Percentiles rank a stretch among this genome's conserved stretches.
Conservation (phyloP, 2,113 vertebrate genomes). For the Crotalus tigris region DNA sequence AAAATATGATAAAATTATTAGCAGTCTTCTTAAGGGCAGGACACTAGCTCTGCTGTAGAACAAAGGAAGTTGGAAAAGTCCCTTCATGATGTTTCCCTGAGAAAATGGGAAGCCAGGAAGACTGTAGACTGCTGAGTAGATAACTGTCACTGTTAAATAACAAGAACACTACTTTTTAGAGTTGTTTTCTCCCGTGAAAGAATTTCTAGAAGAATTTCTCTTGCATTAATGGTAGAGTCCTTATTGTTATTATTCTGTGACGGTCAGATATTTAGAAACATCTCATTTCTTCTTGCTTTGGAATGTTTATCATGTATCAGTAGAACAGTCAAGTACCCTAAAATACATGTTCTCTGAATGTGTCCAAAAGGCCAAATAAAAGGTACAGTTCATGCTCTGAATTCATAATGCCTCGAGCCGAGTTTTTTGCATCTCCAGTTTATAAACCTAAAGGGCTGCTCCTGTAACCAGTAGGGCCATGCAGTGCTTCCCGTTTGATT, state of each 20-base stretch:
- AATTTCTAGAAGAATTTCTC: not conserved
- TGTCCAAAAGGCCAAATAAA: not conserved
- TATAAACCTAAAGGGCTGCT: not conserved
- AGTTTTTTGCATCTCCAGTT: not conserved
- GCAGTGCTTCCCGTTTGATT: not conserved
- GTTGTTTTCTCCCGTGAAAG: not conserved
- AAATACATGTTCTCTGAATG: not conserved
- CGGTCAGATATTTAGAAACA: not conserved
- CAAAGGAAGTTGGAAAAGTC: not conserved
- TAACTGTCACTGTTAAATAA: not conserved
- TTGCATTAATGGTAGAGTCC: not conserved
- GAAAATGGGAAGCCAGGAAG: not conserved
- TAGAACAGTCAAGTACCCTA: not conserved
- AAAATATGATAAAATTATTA: not conserved
- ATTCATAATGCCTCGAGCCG: not conserved
- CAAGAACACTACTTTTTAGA: not conserved
- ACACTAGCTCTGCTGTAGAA: not conserved
- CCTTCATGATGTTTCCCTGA: not conserved
- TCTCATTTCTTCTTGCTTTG: not conserved
- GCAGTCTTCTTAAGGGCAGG: not conserved
- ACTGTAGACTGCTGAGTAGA: not conserved
- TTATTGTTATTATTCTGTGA: not conserved
- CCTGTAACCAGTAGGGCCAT: not conserved
- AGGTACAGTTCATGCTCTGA: not conserved
- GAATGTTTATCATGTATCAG: not conserved